These are phyloP conservation scores for Drosophila grimshawi DNA, from an alignment of 1,140 invertebrate genomes.

Conservation along the genomic window DNA sequence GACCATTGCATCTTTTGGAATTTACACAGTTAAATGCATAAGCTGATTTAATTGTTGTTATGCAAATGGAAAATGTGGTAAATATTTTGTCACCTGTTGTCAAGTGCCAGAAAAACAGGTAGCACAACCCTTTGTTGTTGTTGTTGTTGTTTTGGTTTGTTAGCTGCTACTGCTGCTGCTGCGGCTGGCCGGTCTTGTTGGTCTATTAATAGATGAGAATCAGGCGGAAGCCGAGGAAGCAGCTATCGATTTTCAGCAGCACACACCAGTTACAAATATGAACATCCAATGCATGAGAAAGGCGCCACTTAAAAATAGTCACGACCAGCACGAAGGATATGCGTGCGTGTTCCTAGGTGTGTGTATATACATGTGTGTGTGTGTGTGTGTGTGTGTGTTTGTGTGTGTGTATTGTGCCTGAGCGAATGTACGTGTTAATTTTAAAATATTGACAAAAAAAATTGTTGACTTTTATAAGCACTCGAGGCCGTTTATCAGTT, in stretches of 20 bases:
- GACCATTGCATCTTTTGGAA: background rate
- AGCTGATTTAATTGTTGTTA: constrained; percentile 58
- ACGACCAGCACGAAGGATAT: constrained; percentile 7
- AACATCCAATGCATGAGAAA: constrained; percentile 28
- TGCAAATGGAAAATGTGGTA: constrained; percentile 42
- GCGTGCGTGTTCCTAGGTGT: background rate
- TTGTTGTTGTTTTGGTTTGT: background rate
- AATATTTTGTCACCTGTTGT: constrained; percentile 36
- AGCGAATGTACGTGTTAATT: constrained; percentile 47
- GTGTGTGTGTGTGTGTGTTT: no score
- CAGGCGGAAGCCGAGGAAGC: constrained; percentile 42
- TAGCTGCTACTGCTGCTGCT: constrained; percentile 13
- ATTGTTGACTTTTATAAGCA: constrained; percentile 28
- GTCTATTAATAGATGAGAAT: constrained; percentile 68
- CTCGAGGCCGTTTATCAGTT: constrained; percentile 43
- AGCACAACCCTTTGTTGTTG: constrained; percentile 2
- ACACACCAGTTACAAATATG: constrained; percentile 57
- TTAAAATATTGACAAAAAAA: constrained; percentile 70
- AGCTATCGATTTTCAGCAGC: constrained; percentile 72
- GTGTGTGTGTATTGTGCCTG: constrained; percentile 1
- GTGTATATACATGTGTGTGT: no score
- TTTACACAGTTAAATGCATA: constrained; percentile 50
- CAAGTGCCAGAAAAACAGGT: constrained; percentile 16
- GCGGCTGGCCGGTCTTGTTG: constrained; percentile 6
- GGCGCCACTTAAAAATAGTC: constrained; percentile 56